A percentile compares a stretch with the other conserved stretches of the same genome.
phyloP scores from a whole-genome alignment of 2,797 vertebrate genomes.

The Centropyge bicolor region DNA sequence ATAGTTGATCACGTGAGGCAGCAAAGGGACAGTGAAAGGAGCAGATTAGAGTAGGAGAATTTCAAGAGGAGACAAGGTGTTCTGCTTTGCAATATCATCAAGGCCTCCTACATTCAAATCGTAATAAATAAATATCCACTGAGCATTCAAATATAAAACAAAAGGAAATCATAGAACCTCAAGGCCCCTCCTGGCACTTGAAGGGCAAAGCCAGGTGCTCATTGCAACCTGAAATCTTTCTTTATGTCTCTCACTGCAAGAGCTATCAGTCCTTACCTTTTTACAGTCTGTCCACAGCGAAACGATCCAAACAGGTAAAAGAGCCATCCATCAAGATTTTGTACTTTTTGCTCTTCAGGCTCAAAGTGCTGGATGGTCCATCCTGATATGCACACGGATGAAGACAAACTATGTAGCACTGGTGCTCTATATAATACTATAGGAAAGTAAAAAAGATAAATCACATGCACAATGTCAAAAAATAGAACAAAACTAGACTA shows the following conservation, averaged over 20 bases:
- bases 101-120: constrained; percentile 32
- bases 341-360: constrained; percentile 11
- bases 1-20: constrained; percentile 29
- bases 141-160: constrained; percentile 42
- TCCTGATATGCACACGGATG: not conserved
- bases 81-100: constrained; percentile 33
- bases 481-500: not conserved
- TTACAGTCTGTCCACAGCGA: constrained; percentile 19
- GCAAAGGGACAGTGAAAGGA: constrained; percentile 25
- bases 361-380: constrained; percentile 4
- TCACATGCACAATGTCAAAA: not conserved
- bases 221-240: constrained; percentile 15
- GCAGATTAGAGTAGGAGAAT: constrained; percentile 43
- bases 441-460: not conserved
- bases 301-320: constrained; percentile 30
- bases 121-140: constrained; percentile 42
- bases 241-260: constrained; percentile 11
- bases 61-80: constrained; percentile 34
- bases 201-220: constrained; percentile 32
- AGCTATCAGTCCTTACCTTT: constrained; percentile 21
- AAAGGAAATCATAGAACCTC: constrained; percentile 31
- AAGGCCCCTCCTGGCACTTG: constrained; percentile 12
- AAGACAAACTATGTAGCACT: not conserved
- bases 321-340: constrained; percentile 33
- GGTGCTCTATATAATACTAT: too few relatives aligned